phyloP scores from a whole-genome alignment of 2,888 invertebrate genomes.

The Cryptocephalus primarius region DNA sequence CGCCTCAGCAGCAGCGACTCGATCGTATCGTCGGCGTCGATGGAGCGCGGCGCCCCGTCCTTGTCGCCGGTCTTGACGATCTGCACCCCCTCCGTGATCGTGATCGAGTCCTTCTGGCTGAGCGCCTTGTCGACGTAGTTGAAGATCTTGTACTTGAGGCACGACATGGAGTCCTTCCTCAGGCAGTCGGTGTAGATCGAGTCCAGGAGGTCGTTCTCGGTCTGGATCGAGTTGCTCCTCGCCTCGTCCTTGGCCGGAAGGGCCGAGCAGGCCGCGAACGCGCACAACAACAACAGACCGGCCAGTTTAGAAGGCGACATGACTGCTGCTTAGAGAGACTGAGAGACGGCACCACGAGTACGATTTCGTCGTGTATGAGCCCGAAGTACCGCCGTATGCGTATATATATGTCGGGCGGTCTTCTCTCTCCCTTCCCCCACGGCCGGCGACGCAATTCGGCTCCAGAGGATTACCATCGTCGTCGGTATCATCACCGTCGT shows the following conservation, averaged over 20 bases:
- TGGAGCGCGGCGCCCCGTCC: constrained; percentile 67
- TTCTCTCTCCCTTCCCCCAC: constrained; percentile 28
- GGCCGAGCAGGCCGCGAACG: constrained; percentile 46
- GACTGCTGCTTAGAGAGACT: constrained; percentile 6
- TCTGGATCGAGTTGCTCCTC: constrained; percentile 46
- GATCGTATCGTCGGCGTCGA: constrained; percentile 53
- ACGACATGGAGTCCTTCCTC: constrained; percentile 72
- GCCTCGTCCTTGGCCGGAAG: constrained; percentile 53
- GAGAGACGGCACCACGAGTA: not conserved
- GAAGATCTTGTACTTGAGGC: constrained; percentile 79
- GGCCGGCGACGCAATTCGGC: constrained; percentile 32
- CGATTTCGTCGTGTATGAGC: constrained; percentile 24
- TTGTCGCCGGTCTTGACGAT: constrained; percentile 63
- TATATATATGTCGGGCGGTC: constrained; percentile 31
- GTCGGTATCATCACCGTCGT: constrained; percentile 27
- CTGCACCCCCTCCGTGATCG: constrained; percentile 72
- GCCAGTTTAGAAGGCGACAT: constrained; percentile 41
- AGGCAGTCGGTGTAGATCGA: constrained; percentile 67
- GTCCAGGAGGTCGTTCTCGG: constrained; percentile 70
- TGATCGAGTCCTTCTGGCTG: constrained; percentile 68
- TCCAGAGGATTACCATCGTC: constrained; percentile 36
- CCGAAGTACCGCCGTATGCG: constrained; percentile 29
- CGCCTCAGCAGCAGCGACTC: constrained; percentile 46
- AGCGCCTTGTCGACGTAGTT: constrained; percentile 78
- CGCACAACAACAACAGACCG: constrained; percentile 43